Conservation (phyloP, 2,797 vertebrate genomes). For the Chrosomus eos region DNA sequence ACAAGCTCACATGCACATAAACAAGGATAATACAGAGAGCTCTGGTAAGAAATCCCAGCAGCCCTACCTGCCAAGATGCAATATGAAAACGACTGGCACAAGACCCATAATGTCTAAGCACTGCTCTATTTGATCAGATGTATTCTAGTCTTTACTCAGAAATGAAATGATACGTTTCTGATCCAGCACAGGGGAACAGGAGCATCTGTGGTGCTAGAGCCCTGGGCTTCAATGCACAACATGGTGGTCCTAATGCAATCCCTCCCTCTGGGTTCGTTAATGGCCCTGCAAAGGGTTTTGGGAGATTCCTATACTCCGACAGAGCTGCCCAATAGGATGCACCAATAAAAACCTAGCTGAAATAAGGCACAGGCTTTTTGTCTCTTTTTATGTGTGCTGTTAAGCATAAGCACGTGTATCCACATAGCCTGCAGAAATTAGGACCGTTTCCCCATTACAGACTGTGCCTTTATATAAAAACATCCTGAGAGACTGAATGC, state of each 20-base stretch:
- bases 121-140: conserved; percentile 8
- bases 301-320: conserved; percentile 26
- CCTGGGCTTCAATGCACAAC: conserved; percentile 1
- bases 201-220: conserved; percentile 7
- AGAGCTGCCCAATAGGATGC: conserved; percentile 28
- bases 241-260: conserved; percentile 33
- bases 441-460: conserved; percentile 19
- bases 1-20: conserved; percentile 3
- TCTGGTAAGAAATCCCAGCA: conserved; percentile 15
- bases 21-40: conserved; percentile 11
- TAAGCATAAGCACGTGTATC: conserved; percentile 5
- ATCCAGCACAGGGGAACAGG: conserved; percentile 2
- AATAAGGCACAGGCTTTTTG: conserved; percentile 19
- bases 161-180: background rate
- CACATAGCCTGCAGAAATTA: conserved; percentile 45
- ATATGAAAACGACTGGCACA: conserved; percentile 17
- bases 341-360: conserved; percentile 37
- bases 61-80: conserved; percentile 28
- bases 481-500: conserved; percentile 44
- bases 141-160: conserved; percentile 11
- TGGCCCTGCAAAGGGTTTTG: conserved; percentile 12
- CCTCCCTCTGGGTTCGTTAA: conserved; percentile 30
- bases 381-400: conserved; percentile 11
- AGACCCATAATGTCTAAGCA: conserved; percentile 6
- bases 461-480: conserved; percentile 42